Base-by-base conservation (phyloP, 2,888 invertebrate species). In the Heliconius charithonia region DNA sequence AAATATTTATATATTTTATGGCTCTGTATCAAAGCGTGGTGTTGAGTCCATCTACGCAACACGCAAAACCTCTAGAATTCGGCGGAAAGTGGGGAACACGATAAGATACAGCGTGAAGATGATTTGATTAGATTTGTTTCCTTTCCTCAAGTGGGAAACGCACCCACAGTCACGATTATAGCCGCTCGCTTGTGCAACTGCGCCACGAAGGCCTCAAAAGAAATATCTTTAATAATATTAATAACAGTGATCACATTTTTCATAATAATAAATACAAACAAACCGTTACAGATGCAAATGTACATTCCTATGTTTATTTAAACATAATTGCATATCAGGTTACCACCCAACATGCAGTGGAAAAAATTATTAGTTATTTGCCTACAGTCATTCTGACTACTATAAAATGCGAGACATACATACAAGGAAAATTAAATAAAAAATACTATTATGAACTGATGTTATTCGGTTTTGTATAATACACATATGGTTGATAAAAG, bases 281-380 rank as follows among this genome's bases (percentile, higher is more conserved):
- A 19, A 63, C 16, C 9, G 32, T 19, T 29, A 7, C 19, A 65
- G 19, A 65, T 65, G 29, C 65, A 65, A 29, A 29, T 65, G 29
- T 32, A 32, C 32, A 65, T 65, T 32, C 2, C 3, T 9, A 65
- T 65, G 65, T 65, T 65, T 65, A 65, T 29, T 29, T 65, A 65
- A 29, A 65, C 65, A 32, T 32, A 65, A 65, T 29, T 65, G 65
- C 29, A 29, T 29, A 32, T 65, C 65, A 65, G 29, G 65, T 65
- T 65, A 65, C 65, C 65, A 65, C 29, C 29, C 29, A 65, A 65
- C 19, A 19, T 65, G 65, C 19, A 29, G 22, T 19, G 65, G 7
- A 25, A 66, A 66, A 29, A 66, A 66, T 19, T 22, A 66, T 66
- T 16, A 66, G 7, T 66, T 66, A 66, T 66, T 32, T 66, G 32